These are phyloP conservation scores for Urocyon cinereoargenteus DNA, from an alignment of 2,797 vertebrate species.

Conservation along the genomic window DNA sequence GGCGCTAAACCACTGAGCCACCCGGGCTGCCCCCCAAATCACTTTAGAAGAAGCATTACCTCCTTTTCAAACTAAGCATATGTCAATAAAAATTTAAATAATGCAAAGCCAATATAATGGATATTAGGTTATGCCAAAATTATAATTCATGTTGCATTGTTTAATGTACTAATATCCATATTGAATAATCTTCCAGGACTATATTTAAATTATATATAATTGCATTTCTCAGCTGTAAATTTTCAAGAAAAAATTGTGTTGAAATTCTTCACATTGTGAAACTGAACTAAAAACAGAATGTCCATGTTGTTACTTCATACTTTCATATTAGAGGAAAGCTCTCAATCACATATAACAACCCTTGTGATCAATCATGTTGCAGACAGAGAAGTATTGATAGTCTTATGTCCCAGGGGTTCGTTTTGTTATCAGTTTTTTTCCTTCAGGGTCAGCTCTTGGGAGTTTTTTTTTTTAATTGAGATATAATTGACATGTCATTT, in stretches of 20 bases:
- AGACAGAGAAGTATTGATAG: background rate
- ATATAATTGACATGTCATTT: background rate
- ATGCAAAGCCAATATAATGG: background rate
- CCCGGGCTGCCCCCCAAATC: no score
- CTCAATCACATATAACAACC: background rate
- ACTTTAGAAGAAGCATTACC: background rate
- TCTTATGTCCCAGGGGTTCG: background rate
- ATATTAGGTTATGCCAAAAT: background rate
- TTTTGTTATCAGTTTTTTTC: background rate
- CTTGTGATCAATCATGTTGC: background rate
- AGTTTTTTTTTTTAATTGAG: background rate
- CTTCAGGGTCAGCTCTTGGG: background rate
- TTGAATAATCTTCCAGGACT: background rate
- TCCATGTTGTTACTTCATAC: background rate
- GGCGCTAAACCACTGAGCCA: no score
- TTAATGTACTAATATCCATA: background rate
- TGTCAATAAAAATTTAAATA: background rate
- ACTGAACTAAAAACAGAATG: background rate
- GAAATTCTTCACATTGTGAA: background rate
- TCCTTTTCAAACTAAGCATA: background rate
- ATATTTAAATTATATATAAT: background rate
- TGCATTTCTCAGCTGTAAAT: fast-evolving
- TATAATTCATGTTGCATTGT: background rate
- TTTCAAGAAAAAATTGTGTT: background rate
- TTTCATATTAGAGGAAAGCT: background rate